phyloP scores from a whole-genome alignment of 2,797 vertebrate species.

The Gobio occitaniae region DNA sequence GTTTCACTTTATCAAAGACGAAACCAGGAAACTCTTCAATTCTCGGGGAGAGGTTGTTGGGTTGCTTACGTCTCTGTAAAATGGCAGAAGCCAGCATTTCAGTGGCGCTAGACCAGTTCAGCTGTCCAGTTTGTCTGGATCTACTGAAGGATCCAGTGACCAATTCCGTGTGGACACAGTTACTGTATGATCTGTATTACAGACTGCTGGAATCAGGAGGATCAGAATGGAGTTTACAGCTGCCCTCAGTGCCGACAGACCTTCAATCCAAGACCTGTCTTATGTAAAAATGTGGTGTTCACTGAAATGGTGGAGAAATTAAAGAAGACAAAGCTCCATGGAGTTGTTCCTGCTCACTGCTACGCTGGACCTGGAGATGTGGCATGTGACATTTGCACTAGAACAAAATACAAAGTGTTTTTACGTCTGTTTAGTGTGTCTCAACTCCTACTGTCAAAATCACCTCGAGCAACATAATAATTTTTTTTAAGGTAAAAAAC shows the following conservation, averaged over 20 bases:
- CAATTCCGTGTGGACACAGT: background rate
- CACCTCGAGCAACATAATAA: background rate
- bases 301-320: background rate
- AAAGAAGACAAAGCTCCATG: background rate
- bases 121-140: conserved; percentile 12
- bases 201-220: background rate
- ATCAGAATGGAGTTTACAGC: background rate
- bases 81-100: background rate
- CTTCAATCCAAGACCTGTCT: background rate
- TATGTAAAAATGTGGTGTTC: conserved; percentile 1
- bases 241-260: background rate
- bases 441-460: conserved; percentile 15
- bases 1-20: background rate
- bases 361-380: conserved; percentile 4
- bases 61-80: background rate
- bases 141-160: conserved; percentile 11
- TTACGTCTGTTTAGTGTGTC: background rate
- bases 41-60: background rate
- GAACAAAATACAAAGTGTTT: background rate
- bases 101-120: background rate
- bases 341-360: background rate
- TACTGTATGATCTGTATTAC: background rate
- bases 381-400: background rate
- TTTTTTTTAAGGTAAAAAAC: conserved; percentile 1
- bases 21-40: background rate